These are phyloP conservation scores for Tauraco hartlaubi DNA, from an alignment of 2,797 vertebrate genomes.

Conservation along the genomic window DNA sequence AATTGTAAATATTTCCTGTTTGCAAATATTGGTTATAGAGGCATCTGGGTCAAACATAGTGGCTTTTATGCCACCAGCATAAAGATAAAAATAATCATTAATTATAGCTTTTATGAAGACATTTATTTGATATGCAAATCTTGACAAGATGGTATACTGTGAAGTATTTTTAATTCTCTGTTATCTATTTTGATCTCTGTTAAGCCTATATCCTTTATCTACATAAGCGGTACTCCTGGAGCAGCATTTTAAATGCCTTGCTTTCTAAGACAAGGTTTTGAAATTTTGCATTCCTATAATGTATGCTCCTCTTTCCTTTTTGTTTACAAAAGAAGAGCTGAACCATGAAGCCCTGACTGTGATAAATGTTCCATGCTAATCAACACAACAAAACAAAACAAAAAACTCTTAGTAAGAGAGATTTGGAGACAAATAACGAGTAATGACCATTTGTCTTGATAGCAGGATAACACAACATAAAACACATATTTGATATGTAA, in stretches of 20 bases:
- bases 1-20: background rate
- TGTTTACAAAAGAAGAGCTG: background rate
- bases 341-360: background rate
- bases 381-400: background rate
- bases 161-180: constrained; percentile 39
- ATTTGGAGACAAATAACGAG: background rate
- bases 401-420: background rate
- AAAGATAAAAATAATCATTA: background rate
- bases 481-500: constrained; percentile 39
- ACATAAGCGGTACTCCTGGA: background rate
- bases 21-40: background rate
- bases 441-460: background rate
- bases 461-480: background rate
- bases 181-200: constrained; percentile 21
- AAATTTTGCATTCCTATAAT: background rate
- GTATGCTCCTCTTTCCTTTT: background rate
- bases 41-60: background rate
- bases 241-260: constrained; percentile 6
- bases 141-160: background rate
- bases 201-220: background rate
- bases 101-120: constrained; percentile 11
- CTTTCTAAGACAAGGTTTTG: background rate
- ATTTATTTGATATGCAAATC: background rate
- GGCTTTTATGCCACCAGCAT: background rate
- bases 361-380: background rate